Conservation (phyloP, 1,140 invertebrate species). For the Drosophila tsacasi region DNA sequence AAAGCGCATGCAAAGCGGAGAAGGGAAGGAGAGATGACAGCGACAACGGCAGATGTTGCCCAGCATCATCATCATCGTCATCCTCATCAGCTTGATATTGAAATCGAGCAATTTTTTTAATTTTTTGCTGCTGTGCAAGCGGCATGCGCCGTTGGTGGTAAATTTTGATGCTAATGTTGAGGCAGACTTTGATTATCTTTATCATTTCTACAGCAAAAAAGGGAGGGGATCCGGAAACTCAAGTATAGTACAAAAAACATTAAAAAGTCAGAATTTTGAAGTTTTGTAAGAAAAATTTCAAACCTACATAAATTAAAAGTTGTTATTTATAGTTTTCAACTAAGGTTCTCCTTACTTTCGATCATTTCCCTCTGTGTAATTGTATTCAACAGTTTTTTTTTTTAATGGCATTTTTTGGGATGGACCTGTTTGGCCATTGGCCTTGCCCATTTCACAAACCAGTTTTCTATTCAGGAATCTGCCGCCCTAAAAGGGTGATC, state of each 20-base stretch:
- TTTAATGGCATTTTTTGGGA: constrained; percentile 34
- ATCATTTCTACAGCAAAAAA: constrained; percentile 6
- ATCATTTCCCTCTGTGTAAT: not conserved
- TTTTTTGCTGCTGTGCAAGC: constrained; percentile 50
- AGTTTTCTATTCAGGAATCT: constrained; percentile 51
- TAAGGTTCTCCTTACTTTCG: not conserved
- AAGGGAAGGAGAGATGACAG: constrained; percentile 44
- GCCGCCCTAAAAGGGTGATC: constrained; percentile 48
- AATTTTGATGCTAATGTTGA: constrained; percentile 52
- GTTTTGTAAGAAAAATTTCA: too few species aligned
- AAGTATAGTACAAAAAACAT: not conserved
- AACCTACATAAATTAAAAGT: too few species aligned
- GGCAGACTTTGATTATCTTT: constrained; percentile 39
- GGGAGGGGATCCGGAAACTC: not conserved
- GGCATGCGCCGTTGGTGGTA: constrained; percentile 80
- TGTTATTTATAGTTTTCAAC: not conserved
- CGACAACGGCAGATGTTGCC: constrained; percentile 73
- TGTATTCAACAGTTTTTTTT: constrained; percentile 16
- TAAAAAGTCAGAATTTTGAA: too few species aligned
- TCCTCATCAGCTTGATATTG: constrained; percentile 42
- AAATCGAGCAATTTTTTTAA: constrained; percentile 68
- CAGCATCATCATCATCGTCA: constrained; percentile 36
- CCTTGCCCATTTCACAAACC: constrained; percentile 50
- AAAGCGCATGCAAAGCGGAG: constrained; percentile 69
- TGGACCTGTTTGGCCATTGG: constrained; percentile 65